These are phyloP conservation scores for Pyrochroa serraticornis DNA, from an alignment of 2,888 invertebrate genomes.

Conservation along the genomic window DNA sequence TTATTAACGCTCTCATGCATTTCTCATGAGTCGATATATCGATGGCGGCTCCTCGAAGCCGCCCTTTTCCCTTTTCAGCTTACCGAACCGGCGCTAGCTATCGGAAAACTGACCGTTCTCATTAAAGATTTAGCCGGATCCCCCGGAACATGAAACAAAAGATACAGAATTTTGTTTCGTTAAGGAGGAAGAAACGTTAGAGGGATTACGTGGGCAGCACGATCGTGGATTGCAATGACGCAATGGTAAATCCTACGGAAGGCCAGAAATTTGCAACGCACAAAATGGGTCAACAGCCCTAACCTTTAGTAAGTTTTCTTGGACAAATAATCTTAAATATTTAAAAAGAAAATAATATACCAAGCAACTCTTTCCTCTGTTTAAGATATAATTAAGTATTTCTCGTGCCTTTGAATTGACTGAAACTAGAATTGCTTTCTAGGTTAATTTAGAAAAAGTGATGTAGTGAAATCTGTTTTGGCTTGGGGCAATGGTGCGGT, in stretches of 20 bases:
- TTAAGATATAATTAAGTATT: too few species aligned
- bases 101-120: constrained; percentile 32
- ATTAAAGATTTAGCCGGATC: constrained; percentile 35
- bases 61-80: constrained; percentile 27
- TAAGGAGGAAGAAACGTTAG: constrained; percentile 6
- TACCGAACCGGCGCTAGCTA: constrained; percentile 25
- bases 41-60: constrained; percentile 32
- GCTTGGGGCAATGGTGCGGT: too few species aligned
- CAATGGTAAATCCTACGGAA: constrained; percentile 12
- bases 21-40: constrained; percentile 36
- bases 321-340: too few species aligned
- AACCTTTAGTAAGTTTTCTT: neutral
- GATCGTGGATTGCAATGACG: neutral
- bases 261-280: neutral
- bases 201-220: neutral
- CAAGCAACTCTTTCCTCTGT: too few species aligned
- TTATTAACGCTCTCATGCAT: constrained; percentile 35
- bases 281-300: neutral
- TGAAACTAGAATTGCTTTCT: too few species aligned
- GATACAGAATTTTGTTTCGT: constrained; percentile 23
- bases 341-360: too few species aligned
- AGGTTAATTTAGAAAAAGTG: too few species aligned
- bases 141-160: constrained; percentile 22
- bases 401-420: neutral
- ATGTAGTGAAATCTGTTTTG: too few species aligned